These are phyloP conservation scores for Arge pagana DNA, from an alignment of 2,888 invertebrate genomes.

Conservation along the genomic window DNA sequence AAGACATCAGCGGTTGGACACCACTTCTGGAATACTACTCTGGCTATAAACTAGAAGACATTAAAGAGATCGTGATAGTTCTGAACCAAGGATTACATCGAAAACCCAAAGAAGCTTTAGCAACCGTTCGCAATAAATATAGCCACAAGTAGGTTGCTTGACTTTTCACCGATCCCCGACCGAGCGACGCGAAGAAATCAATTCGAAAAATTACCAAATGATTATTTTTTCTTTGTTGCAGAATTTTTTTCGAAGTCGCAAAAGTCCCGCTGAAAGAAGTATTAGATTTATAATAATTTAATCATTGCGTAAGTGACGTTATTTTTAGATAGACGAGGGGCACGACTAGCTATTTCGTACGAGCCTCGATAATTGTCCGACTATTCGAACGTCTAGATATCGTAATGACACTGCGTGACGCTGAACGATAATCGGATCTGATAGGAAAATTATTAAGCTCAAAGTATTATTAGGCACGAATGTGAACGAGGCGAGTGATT, in stretches of 20 bases:
- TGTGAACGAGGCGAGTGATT: too few relatives aligned
- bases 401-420: too few relatives aligned
- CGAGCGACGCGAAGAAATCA: neutral
- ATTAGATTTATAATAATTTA: slow-evolving; percentile 45
- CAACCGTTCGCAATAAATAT: slow-evolving; percentile 90
- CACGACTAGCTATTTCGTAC: too few relatives aligned
- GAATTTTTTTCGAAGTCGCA: slow-evolving; percentile 90
- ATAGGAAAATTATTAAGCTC: too few relatives aligned
- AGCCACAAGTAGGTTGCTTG: slow-evolving; percentile 74
- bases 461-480: too few relatives aligned
- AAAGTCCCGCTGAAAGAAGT: slow-evolving; percentile 70
- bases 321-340: slow-evolving; percentile 34
- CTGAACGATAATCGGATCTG: too few relatives aligned
- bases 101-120: slow-evolving; percentile 77
- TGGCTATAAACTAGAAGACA: slow-evolving; percentile 76
- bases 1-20: slow-evolving; percentile 74
- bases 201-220: slow-evolving; percentile 3
- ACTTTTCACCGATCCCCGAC: neutral
- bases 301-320: slow-evolving; percentile 28
- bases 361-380: too few relatives aligned
- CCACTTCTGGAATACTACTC: slow-evolving; percentile 78
- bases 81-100: slow-evolving; percentile 79
- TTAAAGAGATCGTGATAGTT: slow-evolving; percentile 71
- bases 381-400: too few relatives aligned
- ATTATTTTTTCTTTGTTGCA: slow-evolving; percentile 50